These are phyloP conservation scores for Caenorhabditis latens DNA, from an alignment of 1,140 invertebrate species.

Conservation along the genomic window DNA sequence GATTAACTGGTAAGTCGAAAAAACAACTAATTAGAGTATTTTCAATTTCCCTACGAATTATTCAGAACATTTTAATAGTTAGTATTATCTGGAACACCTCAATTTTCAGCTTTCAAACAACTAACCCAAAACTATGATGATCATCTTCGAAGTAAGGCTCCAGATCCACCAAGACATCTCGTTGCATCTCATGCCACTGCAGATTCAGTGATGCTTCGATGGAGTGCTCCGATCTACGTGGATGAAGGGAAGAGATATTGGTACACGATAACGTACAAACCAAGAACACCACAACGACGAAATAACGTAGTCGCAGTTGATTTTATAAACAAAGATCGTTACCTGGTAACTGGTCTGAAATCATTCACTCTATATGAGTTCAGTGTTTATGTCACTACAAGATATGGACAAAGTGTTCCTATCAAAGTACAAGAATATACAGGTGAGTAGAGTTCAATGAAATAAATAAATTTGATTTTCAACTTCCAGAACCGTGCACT, in stretches of 20 bases:
- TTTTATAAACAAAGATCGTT: slow-evolving; percentile 74
- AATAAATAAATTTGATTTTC: background rate
- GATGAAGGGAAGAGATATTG: slow-evolving; percentile 75
- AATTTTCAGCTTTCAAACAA: slow-evolving; percentile 58
- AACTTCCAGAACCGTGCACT: slow-evolving; percentile 72
- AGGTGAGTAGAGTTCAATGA: slow-evolving; percentile 58
- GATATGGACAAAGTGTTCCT: slow-evolving; percentile 73
- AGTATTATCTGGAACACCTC: background rate
- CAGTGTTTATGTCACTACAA: slow-evolving; percentile 73
- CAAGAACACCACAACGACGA: slow-evolving; percentile 71
- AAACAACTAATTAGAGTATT: background rate
- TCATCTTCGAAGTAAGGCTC: slow-evolving; percentile 47
- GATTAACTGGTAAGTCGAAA: slow-evolving; percentile 65
- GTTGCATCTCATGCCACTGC: slow-evolving; percentile 75
- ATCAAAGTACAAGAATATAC: slow-evolving; percentile 75
- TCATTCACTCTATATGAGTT: slow-evolving; percentile 78
- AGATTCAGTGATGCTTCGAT: slow-evolving; percentile 75
- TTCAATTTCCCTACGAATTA: no score
- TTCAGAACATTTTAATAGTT: no score
- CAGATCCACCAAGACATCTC: slow-evolving; percentile 73
- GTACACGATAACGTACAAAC: slow-evolving; percentile 74
- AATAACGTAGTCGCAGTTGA: slow-evolving; percentile 76
- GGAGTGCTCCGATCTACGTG: slow-evolving; percentile 74
- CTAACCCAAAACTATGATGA: slow-evolving; percentile 56
- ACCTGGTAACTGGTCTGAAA: slow-evolving; percentile 72